Percentiles rank a stretch among this genome's conserved stretches.
phyloP scores from a whole-genome alignment of 2,113 vertebrate genomes.

The Hippolais icterina region DNA sequence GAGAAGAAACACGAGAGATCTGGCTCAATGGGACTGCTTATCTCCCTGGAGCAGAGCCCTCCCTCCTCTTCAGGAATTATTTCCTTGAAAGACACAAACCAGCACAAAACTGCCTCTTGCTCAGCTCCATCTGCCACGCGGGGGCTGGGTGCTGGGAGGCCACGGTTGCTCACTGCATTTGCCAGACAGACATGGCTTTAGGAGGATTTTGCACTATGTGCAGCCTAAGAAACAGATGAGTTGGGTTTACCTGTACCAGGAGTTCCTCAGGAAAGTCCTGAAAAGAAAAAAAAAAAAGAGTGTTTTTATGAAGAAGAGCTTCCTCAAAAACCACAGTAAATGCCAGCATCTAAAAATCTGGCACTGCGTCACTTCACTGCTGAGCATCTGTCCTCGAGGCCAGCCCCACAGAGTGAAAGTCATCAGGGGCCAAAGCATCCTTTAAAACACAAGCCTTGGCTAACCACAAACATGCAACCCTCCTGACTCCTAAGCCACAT shows the following conservation, averaged over 20 bases:
- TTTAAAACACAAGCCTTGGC: constrained; percentile 17
- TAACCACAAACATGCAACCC: constrained; percentile 49
- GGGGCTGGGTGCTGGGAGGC: neutral
- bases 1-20: neutral
- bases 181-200: neutral
- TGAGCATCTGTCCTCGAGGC: constrained; percentile 7
- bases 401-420: neutral
- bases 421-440: constrained; percentile 31
- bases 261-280: neutral
- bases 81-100: constrained; percentile 51
- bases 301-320: neutral
- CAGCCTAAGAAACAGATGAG: neutral
- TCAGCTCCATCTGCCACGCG: neutral
- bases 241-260: neutral
- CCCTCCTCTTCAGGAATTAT: constrained; percentile 44
- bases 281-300: neutral
- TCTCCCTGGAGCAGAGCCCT: neutral
- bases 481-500: neutral
- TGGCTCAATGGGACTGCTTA: neutral
- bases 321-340: neutral
- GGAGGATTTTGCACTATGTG: neutral
- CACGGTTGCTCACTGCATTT: neutral
- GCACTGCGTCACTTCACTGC: neutral
- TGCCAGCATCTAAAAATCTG: neutral
- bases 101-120: constrained; percentile 25